These are phyloP conservation scores for Chymomyza caudatula DNA, from an alignment of 2,888 invertebrate species.

Conservation along the genomic window DNA sequence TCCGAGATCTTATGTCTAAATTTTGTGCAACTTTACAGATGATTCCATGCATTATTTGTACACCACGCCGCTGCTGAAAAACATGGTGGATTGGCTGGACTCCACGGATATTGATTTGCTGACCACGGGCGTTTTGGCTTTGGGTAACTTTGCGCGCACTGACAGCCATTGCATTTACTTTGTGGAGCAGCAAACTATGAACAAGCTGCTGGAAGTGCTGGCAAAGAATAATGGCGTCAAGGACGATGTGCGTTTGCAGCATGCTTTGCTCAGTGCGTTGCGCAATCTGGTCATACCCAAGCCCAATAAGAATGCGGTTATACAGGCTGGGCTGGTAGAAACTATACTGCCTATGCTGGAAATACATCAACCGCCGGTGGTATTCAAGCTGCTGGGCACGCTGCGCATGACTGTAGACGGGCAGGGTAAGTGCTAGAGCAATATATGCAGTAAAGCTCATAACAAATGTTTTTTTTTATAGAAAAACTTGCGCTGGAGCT, in stretches of 20 bases:
- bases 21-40: slow-evolving; percentile 80
- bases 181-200: slow-evolving; percentile 87
- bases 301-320: slow-evolving; percentile 86
- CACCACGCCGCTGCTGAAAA: slow-evolving; percentile 83
- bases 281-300: slow-evolving; percentile 87
- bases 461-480: slow-evolving; percentile 69
- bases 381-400: slow-evolving; percentile 91
- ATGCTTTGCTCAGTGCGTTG: slow-evolving; percentile 82
- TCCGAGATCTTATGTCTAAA: background rate
- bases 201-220: slow-evolving; percentile 82
- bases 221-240: slow-evolving; percentile 81
- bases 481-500: slow-evolving; percentile 85
- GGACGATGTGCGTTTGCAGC: slow-evolving; percentile 81
- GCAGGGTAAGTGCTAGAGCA: slow-evolving; percentile 82
- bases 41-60: slow-evolving; percentile 93
- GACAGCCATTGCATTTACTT: slow-evolving; percentile 91
- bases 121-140: slow-evolving; percentile 89
- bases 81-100: slow-evolving; percentile 87
- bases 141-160: slow-evolving; percentile 93
- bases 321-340: slow-evolving; percentile 85
- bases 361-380: slow-evolving; percentile 86
- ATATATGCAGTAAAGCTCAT: background rate
- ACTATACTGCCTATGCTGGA: slow-evolving; percentile 85
- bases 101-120: slow-evolving; percentile 86
- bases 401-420: slow-evolving; percentile 92